Percentiles rank a stretch among this genome's conserved stretches.
These are phyloP conservation scores for Pseudolaguvia tuberculata DNA, from an alignment of 2,113 vertebrate species.

Conservation along the genomic window DNA sequence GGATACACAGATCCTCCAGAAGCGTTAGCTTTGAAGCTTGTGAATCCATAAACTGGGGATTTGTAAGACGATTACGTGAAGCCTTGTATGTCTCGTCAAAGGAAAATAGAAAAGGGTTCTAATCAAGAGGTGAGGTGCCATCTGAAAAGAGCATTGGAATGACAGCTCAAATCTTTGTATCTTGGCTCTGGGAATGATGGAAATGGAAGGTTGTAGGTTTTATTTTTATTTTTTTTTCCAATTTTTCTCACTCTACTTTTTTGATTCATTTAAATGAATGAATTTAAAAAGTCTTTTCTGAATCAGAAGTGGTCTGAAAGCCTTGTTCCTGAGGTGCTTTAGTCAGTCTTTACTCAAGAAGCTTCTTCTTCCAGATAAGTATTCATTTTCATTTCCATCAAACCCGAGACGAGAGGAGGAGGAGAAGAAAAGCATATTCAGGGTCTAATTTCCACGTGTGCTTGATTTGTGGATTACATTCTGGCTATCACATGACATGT, in stretches of 20 bases:
- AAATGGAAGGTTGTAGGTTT: conserved; percentile 30
- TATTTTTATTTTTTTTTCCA: no score
- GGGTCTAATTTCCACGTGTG: conserved; percentile 51
- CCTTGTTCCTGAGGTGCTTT: conserved; percentile 23
- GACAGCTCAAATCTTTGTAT: conserved; percentile 18
- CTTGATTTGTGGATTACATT: conserved; percentile 54
- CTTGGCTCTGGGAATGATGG: conserved; percentile 23
- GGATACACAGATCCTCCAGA: background rate
- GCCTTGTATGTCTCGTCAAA: conserved; percentile 12
- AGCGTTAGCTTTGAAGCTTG: background rate
- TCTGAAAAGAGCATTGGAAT: conserved; percentile 15
- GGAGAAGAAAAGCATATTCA: conserved; percentile 35
- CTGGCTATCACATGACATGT: conserved; percentile 31
- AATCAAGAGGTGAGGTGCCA: conserved; percentile 31
- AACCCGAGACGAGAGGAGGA: conserved; percentile 17
- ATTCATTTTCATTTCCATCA: conserved; percentile 50
- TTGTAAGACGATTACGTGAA: conserved; percentile 36
- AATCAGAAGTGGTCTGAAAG: conserved; percentile 37
- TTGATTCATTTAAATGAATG: no score
- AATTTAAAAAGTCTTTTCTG: conserved; percentile 31
- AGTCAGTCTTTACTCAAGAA: conserved; percentile 36
- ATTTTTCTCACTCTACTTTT: no score
- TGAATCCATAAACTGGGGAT: background rate
- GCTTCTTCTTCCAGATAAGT: conserved; percentile 39
- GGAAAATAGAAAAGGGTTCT: conserved; percentile 31